phyloP scores from a whole-genome alignment of 92 coral and sea anemone genomes.

The Porites lobata region DNA sequence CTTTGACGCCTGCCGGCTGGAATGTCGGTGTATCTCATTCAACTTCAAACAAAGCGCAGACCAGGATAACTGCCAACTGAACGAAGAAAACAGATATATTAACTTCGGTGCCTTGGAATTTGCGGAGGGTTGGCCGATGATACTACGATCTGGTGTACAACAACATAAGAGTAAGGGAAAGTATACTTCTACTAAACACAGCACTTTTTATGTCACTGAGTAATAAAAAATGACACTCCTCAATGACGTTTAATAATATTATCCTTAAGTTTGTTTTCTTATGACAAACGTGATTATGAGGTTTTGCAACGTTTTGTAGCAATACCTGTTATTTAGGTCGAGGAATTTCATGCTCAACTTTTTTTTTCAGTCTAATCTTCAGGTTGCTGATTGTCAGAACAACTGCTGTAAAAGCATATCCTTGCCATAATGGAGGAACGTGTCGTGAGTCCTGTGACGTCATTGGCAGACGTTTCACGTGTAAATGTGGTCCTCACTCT shows the following conservation, averaged over 20 bases:
- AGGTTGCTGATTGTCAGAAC: slow-evolving; percentile 2
- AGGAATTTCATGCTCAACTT: not conserved
- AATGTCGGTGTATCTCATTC: slow-evolving; percentile 43
- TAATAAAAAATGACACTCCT: not conserved
- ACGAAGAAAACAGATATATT: slow-evolving; percentile 31
- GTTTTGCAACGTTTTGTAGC: no score
- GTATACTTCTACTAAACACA: not conserved
- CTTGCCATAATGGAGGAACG: slow-evolving; percentile 24
- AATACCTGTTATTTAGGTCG: not conserved
- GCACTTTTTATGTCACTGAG: no score
- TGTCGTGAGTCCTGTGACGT: slow-evolving; percentile 25
- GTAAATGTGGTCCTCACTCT: not conserved
- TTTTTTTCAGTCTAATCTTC: not conserved
- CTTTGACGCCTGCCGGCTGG: slow-evolving; percentile 4
- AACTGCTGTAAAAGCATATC: slow-evolving; percentile 9
- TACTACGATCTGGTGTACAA: slow-evolving; percentile 34
- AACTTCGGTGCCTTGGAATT: not conserved
- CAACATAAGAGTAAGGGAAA: not conserved
- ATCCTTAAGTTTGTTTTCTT: no score
- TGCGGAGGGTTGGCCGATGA: not conserved
- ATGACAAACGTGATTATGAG: no score
- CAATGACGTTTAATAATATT: no score
- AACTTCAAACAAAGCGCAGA: not conserved
- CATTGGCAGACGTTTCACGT: slow-evolving; percentile 6
- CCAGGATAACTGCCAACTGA: slow-evolving; percentile 32